These are phyloP conservation scores for Ictalurus furcatus DNA, from an alignment of 2,113 vertebrate species.

Conservation along the genomic window DNA sequence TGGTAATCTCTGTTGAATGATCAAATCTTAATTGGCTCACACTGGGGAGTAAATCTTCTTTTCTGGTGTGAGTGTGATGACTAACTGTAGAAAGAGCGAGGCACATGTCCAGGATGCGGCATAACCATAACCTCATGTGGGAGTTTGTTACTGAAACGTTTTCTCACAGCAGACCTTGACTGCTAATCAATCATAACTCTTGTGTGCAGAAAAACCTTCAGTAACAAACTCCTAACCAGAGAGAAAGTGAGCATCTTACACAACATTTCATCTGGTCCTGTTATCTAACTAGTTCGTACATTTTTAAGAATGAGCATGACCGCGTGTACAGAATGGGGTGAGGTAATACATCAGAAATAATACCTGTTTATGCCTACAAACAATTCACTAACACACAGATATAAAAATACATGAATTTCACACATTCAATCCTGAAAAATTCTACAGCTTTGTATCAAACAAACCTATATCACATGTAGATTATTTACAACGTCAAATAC, in stretches of 20 bases:
- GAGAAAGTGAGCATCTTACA: not conserved
- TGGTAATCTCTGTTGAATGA: not conserved
- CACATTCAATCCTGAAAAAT: conserved; percentile 58
- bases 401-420: conserved; percentile 36
- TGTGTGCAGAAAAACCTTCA: not conserved
- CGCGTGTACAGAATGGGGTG: not conserved
- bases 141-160: not conserved
- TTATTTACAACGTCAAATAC: conserved; percentile 21
- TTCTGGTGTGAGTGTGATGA: not conserved
- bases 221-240: not conserved
- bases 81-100: not conserved
- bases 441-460: conserved; percentile 26
- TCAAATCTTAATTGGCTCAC: not conserved
- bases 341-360: not conserved
- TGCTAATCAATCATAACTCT: not conserved
- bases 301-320: not conserved
- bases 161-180: not conserved
- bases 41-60: not conserved
- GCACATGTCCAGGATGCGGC: not conserved
- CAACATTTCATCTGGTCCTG: not conserved
- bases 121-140: not conserved
- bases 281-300: not conserved
- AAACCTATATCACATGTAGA: conserved; percentile 4
- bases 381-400: not conserved
- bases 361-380: not conserved